A percentile compares a stretch with the other conserved stretches of the same genome.
These are phyloP conservation scores for Nasonia giraulti DNA, from an alignment of 1,140 invertebrate genomes.

Conservation along the genomic window DNA sequence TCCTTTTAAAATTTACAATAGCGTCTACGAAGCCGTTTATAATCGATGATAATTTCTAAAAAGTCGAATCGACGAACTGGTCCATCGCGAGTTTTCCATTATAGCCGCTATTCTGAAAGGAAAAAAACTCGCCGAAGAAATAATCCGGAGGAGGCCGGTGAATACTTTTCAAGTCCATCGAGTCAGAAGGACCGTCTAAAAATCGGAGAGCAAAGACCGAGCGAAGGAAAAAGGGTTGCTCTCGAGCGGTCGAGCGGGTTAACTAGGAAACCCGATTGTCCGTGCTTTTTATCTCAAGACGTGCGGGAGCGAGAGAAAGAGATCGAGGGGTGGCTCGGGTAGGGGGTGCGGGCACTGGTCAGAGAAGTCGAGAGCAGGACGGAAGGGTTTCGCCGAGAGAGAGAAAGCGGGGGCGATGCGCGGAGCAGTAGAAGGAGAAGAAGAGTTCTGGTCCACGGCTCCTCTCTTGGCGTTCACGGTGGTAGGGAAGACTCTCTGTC, in stretches of 20 bases:
- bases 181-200: conserved; percentile 39
- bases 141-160: background rate
- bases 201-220: conserved; percentile 49
- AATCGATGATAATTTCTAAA: too few relatives aligned
- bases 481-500: conserved; percentile 37
- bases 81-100: background rate
- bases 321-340: conserved; percentile 45
- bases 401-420: background rate
- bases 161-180: background rate
- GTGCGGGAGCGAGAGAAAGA: conserved; percentile 3
- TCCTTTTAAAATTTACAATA: too few relatives aligned
- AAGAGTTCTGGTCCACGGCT: conserved; percentile 37
- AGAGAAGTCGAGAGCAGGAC: conserved; percentile 47
- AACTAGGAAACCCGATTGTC: conserved; percentile 71
- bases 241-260: conserved; percentile 64
- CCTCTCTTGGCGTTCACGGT: conserved; percentile 11
- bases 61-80: too few relatives aligned
- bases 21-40: too few relatives aligned
- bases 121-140: background rate
- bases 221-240: conserved; percentile 48
- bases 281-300: conserved; percentile 73
- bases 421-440: conserved; percentile 29
- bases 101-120: too few relatives aligned
- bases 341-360: conserved; percentile 34
- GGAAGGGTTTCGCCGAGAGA: conserved; percentile 51